Evolutionary conservation across 2,888 invertebrate genomes (phyloP).

Genomic region (Apamea monoglypha): DNA sequence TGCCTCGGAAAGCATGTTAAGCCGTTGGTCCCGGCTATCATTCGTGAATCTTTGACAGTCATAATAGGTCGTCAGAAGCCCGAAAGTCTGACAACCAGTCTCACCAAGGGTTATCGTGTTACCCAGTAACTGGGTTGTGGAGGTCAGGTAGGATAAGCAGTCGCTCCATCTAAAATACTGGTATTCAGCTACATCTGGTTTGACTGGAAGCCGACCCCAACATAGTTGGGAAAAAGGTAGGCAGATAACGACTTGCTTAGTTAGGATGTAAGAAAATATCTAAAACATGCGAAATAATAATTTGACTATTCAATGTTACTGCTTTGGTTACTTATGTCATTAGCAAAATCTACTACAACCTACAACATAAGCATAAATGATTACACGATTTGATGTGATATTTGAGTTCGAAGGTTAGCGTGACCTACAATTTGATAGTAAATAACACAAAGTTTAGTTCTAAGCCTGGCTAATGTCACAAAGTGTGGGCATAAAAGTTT

Average conservation of each 20-base stretch:
- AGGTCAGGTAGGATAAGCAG: too few relatives aligned
- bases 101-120: too few relatives aligned
- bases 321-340: background rate
- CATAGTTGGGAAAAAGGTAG: too few relatives aligned
- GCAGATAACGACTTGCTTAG: background rate
- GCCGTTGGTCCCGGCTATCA: too few relatives aligned
- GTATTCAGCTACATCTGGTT: too few relatives aligned
- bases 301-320: constrained; percentile 15
- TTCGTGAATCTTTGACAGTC: too few relatives aligned
- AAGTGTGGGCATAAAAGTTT: constrained; percentile 77
- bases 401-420: constrained; percentile 43
- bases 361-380: background rate
- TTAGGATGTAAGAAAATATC: constrained; percentile 7
- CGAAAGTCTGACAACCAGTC: too few relatives aligned
- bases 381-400: constrained; percentile 8
- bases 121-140: too few relatives aligned
- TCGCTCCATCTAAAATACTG: too few relatives aligned
- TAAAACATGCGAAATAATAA: constrained; percentile 1
- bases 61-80: too few relatives aligned
- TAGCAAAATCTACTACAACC: constrained; percentile 4
- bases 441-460: constrained; percentile 62
- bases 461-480: constrained; percentile 72
- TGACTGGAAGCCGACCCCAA: too few relatives aligned
- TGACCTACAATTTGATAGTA: constrained; percentile 58
- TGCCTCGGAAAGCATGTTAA: too few relatives aligned